These are phyloP conservation scores for Oligia strigilis DNA, from an alignment of 2,888 invertebrate genomes.

Conservation along the genomic window DNA sequence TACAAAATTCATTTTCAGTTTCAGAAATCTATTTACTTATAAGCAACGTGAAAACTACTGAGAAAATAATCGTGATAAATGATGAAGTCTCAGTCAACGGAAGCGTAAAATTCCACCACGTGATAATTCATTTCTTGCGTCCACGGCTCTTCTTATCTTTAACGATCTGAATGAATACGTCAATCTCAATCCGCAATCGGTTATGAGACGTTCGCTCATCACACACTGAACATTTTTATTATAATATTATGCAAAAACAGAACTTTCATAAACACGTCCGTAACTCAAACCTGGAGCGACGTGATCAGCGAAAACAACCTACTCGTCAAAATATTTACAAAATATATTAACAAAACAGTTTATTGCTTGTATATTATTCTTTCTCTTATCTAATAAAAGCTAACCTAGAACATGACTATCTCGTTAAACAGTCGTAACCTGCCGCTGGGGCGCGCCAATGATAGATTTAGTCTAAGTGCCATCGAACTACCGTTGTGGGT, in stretches of 20 bases:
- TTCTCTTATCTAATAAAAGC: constrained; percentile 79
- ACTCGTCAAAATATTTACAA: constrained; percentile 83
- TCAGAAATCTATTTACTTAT: constrained; percentile 57
- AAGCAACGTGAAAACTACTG: constrained; percentile 48
- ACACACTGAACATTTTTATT: constrained; percentile 68
- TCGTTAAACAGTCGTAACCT: constrained; percentile 78
- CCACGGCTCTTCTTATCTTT: constrained; percentile 72
- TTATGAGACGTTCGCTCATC: constrained; percentile 70
- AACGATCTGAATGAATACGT: constrained; percentile 80
- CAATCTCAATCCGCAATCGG: constrained; percentile 79
- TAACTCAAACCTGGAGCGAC: constrained; percentile 78
- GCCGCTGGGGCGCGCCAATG: constrained; percentile 65
- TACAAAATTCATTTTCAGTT: too few relatives aligned
- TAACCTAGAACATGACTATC: constrained; percentile 87
- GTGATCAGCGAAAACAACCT: constrained; percentile 74
- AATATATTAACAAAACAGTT: constrained; percentile 85
- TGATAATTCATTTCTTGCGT: constrained; percentile 78
- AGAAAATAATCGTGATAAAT: constrained; percentile 65
- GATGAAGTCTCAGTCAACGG: constrained; percentile 69
- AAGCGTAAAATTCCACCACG: constrained; percentile 75
- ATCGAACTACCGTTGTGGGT: constrained; percentile 95
- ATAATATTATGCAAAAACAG: constrained; percentile 73
- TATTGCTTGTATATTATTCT: constrained; percentile 83
- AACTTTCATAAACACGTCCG: constrained; percentile 71
- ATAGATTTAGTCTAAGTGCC: constrained; percentile 78